phyloP scores from a whole-genome alignment of 2,888 invertebrate species.

The Invenusta paracnida region DNA sequence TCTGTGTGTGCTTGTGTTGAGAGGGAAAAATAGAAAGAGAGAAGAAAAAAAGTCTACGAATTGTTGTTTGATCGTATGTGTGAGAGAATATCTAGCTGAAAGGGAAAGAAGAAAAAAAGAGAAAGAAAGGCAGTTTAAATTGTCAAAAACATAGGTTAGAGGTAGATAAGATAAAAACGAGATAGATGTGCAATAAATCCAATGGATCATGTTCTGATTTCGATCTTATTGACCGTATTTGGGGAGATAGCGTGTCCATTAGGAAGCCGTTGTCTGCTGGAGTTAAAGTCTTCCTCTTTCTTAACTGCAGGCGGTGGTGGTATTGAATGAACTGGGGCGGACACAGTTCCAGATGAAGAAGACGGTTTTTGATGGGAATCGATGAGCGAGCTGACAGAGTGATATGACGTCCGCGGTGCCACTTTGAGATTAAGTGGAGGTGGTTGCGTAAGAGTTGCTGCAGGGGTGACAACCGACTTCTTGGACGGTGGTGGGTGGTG shows the following conservation, averaged over 20 bases:
- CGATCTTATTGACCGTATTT: background rate
- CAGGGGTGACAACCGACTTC: background rate
- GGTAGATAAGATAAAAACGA: no score
- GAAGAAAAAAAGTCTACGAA: no score
- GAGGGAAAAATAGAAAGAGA: no score
- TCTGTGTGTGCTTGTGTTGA: no score
- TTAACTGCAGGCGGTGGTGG: background rate
- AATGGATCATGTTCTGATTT: slow-evolving; percentile 8
- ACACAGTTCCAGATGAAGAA: background rate
- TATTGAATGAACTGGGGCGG: background rate
- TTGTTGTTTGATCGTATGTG: no score
- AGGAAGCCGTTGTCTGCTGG: background rate
- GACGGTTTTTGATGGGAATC: background rate
- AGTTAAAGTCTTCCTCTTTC: background rate
- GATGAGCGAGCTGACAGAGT: background rate
- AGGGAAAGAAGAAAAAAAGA: no score
- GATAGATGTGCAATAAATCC: no score
- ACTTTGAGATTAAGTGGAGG: background rate
- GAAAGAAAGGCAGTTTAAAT: no score
- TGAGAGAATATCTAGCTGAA: no score
- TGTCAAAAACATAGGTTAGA: no score
- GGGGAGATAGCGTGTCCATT: background rate
- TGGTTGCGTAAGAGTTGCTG: background rate
- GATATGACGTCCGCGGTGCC: background rate
- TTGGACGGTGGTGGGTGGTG: background rate